Conservation (phyloP, 2,113 vertebrate genomes). For the Phasianus colchicus region DNA sequence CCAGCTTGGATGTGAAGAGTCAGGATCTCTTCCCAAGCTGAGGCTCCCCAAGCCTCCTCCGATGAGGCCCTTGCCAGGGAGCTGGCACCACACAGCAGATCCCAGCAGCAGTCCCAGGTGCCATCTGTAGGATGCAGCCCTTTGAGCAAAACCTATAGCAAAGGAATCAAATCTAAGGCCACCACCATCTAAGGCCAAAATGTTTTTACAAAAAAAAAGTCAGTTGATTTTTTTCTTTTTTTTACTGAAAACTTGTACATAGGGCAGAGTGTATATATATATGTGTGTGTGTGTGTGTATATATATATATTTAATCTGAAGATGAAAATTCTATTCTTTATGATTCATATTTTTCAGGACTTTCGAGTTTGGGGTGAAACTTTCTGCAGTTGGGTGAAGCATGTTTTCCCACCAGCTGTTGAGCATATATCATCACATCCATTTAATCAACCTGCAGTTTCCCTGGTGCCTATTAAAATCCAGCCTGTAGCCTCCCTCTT, state of each 20-base stretch:
- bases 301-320: background rate
- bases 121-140: fast-evolving
- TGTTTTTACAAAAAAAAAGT: background rate
- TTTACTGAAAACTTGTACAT: background rate
- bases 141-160: background rate
- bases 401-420: background rate
- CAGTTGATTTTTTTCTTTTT: background rate
- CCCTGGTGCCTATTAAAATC: background rate
- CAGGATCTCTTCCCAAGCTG: background rate
- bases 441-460: background rate
- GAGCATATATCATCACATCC: background rate
- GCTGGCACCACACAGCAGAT: background rate
- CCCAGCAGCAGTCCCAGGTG: background rate
- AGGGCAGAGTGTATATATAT: background rate
- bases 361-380: background rate
- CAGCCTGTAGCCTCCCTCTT: background rate
- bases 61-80: fast-evolving
- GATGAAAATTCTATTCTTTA: background rate
- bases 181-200: too few species aligned
- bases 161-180: background rate
- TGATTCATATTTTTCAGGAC: background rate
- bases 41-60: background rate
- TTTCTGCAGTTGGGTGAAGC: background rate
- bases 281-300: too few species aligned
- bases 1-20: background rate